phyloP scores from a whole-genome alignment of 1,140 invertebrate species.

The Proctacanthus coquilletti region DNA sequence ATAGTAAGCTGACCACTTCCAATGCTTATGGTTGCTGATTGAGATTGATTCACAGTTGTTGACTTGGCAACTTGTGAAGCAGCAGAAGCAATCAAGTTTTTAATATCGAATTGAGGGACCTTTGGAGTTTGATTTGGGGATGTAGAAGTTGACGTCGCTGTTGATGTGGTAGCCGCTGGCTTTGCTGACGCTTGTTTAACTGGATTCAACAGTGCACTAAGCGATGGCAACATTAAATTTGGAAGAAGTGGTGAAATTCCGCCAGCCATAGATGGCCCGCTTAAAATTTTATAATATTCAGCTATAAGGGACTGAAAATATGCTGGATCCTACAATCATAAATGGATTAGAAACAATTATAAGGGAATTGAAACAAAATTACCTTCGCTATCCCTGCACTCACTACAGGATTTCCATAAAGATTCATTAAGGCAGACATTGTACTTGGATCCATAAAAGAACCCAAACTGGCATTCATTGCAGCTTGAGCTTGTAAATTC shows the following conservation, averaged over 20 bases:
- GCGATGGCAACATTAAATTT: not conserved
- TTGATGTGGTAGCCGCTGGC: not conserved
- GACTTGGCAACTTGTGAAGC: not conserved
- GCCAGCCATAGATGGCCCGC: not conserved
- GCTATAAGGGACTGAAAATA: not conserved
- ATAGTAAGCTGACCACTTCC: not conserved
- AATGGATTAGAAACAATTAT: too few species aligned
- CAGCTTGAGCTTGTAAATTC: not conserved
- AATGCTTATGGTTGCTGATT: not conserved
- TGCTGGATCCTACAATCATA: not conserved
- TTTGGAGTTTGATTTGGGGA: not conserved
- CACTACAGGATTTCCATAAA: not conserved
- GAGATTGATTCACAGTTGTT: not conserved
- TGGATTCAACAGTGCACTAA: not conserved
- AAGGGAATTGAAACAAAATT: too few species aligned
- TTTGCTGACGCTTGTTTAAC: not conserved
- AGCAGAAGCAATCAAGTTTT: not conserved
- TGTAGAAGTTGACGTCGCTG: not conserved
- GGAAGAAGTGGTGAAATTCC: not conserved
- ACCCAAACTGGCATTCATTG: not conserved
- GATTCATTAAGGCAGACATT: not conserved
- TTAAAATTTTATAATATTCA: not conserved
- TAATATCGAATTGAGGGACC: conserved; percentile 2
- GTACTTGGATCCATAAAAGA: not conserved
- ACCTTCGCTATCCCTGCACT: too few species aligned